These are phyloP conservation scores for Rhea pennata DNA, from an alignment of 2,113 vertebrate species.

Conservation along the genomic window DNA sequence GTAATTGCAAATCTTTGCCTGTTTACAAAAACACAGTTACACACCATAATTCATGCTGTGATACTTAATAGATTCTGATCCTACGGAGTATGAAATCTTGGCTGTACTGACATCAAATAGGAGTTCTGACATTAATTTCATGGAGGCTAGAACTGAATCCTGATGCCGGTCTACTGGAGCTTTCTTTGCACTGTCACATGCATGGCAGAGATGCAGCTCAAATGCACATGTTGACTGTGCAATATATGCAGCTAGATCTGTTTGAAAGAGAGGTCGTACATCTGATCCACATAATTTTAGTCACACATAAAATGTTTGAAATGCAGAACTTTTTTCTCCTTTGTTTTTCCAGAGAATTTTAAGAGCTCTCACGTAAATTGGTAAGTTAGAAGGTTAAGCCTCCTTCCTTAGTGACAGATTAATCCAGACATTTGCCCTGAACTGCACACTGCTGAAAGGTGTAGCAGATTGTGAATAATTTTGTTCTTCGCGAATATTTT, in stretches of 20 bases:
- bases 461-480: slow-evolving; percentile 14
- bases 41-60: neutral
- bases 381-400: neutral
- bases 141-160: neutral
- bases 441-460: neutral
- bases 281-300: neutral
- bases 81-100: slow-evolving; percentile 14
- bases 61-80: neutral
- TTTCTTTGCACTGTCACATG: neutral
- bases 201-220: neutral
- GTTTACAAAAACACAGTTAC: slow-evolving; percentile 27
- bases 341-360: neutral
- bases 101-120: neutral
- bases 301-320: neutral
- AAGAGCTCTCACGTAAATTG: neutral
- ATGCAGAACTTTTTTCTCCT: neutral
- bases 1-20: neutral
- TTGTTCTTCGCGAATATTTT: neutral
- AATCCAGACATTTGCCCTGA: neutral
- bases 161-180: neutral
- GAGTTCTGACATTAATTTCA: slow-evolving; percentile 1
- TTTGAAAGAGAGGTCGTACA: neutral
- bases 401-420: neutral
- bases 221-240: neutral
- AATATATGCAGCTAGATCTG: neutral